Evolutionary conservation across 2,113 vertebrate species (phyloP).

Genomic region (Ictidomys tridecemlineatus): DNA sequence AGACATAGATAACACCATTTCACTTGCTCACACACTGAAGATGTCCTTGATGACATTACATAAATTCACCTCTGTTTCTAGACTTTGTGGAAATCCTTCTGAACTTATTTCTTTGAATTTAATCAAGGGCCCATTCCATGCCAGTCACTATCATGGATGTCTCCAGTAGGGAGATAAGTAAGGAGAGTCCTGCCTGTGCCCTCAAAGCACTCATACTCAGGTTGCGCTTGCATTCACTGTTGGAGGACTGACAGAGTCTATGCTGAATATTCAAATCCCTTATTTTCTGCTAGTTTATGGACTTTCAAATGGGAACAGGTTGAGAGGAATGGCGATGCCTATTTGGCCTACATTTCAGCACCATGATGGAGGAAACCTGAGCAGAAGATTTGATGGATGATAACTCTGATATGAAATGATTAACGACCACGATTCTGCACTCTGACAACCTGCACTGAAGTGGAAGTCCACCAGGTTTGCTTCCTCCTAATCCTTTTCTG

Average conservation of each 20-base stretch:
- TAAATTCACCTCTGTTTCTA: not conserved
- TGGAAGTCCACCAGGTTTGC: not conserved
- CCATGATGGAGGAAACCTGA: not conserved
- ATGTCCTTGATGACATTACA: not conserved
- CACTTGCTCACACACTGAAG: not conserved
- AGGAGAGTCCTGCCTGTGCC: not conserved
- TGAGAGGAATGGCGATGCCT: not conserved
- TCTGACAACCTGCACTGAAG: not conserved
- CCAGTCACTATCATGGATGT: not conserved
- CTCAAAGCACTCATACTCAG: not conserved
- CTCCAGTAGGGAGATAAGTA: not conserved
- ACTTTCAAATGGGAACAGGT: not conserved
- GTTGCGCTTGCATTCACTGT: not conserved
- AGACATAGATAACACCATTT: not conserved
- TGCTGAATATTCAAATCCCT: not conserved
- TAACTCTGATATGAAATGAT: not conserved
- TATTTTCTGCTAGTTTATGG: not conserved
- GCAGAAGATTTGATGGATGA: not conserved
- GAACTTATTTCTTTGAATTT: not conserved
- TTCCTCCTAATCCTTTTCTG: not conserved
- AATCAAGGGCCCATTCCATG: fast-evolving
- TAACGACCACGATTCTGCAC: not conserved
- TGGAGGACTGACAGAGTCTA: not conserved
- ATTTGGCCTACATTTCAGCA: not conserved
- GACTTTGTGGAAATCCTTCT: fast-evolving